phyloP scores from a whole-genome alignment of 2,113 vertebrate genomes.

The Rhadina sibilatrix region DNA sequence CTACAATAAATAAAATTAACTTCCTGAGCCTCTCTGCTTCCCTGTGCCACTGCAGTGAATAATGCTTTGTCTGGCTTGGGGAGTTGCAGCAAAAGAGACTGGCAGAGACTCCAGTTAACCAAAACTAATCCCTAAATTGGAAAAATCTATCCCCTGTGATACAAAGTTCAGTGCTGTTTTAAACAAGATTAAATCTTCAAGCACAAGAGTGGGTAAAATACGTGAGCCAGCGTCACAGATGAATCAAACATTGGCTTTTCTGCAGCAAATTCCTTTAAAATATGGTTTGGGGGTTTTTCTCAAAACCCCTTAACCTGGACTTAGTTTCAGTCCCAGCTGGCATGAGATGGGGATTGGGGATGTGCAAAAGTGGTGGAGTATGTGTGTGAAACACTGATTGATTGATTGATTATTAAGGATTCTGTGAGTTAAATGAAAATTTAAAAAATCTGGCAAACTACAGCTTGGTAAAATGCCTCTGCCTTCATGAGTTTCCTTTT shows the following conservation, averaged over 20 bases:
- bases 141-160: neutral
- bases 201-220: neutral
- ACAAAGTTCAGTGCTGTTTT: neutral
- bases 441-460: neutral
- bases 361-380: neutral
- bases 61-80: neutral
- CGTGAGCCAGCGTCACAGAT: accelerated
- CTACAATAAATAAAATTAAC: neutral
- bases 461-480: neutral
- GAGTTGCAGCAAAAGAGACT: neutral
- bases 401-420: neutral
- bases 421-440: neutral
- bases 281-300: accelerated
- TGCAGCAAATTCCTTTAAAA: neutral
- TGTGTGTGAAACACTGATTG: neutral
- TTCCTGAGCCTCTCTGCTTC: neutral
- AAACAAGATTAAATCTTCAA: neutral
- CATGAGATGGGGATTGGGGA: neutral
- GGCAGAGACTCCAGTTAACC: neutral
- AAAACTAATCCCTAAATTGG: neutral
- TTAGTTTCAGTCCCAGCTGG: neutral
- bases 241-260: neutral
- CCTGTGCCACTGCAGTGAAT: neutral
- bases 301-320: neutral
- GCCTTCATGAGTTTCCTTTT: neutral